These are phyloP conservation scores for Dolomedes plantarius DNA, from an alignment of 2,888 invertebrate genomes.

Conservation along the genomic window DNA sequence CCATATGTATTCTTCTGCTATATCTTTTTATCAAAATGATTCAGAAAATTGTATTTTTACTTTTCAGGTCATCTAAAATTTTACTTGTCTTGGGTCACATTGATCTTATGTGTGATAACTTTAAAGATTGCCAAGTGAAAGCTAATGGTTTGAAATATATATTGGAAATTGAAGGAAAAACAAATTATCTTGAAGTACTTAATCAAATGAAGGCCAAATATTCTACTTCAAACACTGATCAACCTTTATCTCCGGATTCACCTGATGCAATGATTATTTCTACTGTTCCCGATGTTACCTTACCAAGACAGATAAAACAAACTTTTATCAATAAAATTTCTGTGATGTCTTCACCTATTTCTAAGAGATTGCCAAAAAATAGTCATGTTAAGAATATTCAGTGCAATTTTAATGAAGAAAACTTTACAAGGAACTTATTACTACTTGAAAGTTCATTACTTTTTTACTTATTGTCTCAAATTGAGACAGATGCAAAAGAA, in stretches of 20 bases:
- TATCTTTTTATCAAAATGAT: neutral
- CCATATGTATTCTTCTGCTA: too few species aligned
- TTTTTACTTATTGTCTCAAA: neutral
- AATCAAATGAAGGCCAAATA: neutral
- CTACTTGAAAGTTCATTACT: conserved; percentile 26
- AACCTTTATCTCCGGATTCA: neutral
- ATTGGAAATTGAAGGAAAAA: conserved; percentile 24
- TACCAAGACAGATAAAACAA: conserved; percentile 37
- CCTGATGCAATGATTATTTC: conserved; percentile 11
- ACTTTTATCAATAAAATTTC: conserved; percentile 27
- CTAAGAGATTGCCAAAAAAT: conserved; percentile 3
- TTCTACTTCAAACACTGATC: conserved; percentile 1
- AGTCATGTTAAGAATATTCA: conserved; percentile 11
- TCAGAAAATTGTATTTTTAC: neutral
- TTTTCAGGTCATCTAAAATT: conserved; percentile 46
- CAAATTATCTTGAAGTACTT: neutral
- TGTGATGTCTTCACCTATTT: conserved; percentile 47
- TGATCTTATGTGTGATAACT: conserved; percentile 42
- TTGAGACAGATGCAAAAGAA: neutral
- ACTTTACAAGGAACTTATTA: conserved; percentile 18
- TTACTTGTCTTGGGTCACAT: conserved; percentile 40
- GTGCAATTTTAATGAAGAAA: neutral
- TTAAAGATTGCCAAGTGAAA: conserved; percentile 50
- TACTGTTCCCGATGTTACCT: neutral
- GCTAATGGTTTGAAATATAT: conserved; percentile 54